phyloP scores from a whole-genome alignment of 2,797 vertebrate genomes.

The Threskiornis aethiopicus region DNA sequence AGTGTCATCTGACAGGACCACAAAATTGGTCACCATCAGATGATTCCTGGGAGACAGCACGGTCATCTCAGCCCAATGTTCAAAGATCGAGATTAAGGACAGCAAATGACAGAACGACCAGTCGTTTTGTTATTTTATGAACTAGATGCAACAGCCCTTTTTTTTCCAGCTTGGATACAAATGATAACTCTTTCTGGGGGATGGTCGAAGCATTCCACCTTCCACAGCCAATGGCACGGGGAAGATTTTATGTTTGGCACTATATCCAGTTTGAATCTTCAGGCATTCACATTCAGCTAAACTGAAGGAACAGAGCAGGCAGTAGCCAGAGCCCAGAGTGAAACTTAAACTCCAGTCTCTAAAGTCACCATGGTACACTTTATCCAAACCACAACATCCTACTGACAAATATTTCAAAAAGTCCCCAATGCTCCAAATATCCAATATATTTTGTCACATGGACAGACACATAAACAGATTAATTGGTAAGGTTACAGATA shows the following conservation, averaged over 20 bases:
- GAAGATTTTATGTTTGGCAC: background rate
- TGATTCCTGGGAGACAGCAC: background rate
- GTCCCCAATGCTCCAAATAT: background rate
- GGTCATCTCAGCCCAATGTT: background rate
- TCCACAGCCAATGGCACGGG: background rate
- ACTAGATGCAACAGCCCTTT: background rate
- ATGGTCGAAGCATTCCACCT: background rate
- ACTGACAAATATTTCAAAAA: background rate
- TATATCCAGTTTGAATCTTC: background rate
- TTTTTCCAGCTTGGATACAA: background rate
- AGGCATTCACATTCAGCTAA: background rate
- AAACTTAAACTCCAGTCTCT: background rate
- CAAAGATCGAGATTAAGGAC: background rate
- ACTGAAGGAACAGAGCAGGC: background rate
- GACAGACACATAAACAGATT: background rate
- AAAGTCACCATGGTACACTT: background rate
- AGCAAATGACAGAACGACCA: background rate
- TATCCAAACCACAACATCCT: conserved; percentile 14
- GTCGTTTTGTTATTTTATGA: background rate
- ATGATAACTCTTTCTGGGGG: background rate
- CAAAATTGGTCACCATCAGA: background rate
- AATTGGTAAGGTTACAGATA: background rate
- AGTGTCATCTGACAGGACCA: too few species aligned
- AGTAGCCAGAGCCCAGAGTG: background rate
- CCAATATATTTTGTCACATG: background rate